Conservation (phyloP, 2,797 vertebrate species). For the Hydrophis major region DNA sequence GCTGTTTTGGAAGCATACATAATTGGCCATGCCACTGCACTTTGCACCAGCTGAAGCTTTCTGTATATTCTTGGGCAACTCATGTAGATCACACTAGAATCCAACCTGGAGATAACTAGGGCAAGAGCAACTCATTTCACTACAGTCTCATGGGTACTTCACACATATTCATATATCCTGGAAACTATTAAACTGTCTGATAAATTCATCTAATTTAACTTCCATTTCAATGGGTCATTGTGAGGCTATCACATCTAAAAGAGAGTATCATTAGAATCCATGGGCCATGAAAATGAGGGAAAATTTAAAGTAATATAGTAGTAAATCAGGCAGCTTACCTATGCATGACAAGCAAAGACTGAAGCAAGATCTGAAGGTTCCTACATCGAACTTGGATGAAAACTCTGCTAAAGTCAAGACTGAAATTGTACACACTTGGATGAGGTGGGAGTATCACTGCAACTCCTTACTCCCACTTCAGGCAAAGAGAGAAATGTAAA, state of each 20-base stretch:
- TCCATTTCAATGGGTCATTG: slow-evolving; percentile 17
- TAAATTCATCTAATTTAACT: slow-evolving; percentile 19
- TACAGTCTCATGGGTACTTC: not conserved
- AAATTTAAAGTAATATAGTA: slow-evolving; percentile 12
- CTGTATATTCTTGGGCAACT: not conserved
- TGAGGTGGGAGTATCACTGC: not conserved
- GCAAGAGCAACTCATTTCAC: not conserved
- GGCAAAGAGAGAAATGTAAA: not conserved
- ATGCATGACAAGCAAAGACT: not conserved
- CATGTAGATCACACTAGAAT: not conserved
- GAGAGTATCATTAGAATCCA: slow-evolving; percentile 27
- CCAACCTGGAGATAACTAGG: not conserved
- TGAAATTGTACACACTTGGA: not conserved
- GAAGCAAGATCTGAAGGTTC: slow-evolving; percentile 15
- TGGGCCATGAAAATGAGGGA: not conserved
- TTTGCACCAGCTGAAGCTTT: not conserved
- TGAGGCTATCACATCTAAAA: slow-evolving; percentile 11
- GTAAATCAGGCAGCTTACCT: slow-evolving; percentile 1
- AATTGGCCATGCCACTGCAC: not conserved
- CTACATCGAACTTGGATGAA: not conserved
- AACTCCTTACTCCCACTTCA: not conserved
- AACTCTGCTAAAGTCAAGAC: not conserved
- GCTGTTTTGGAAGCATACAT: not conserved
- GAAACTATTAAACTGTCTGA: slow-evolving; percentile 15
- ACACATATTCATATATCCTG: not conserved